phyloP scores from a whole-genome alignment of 2,797 vertebrate species.

The Semaprochilodus insignis region DNA sequence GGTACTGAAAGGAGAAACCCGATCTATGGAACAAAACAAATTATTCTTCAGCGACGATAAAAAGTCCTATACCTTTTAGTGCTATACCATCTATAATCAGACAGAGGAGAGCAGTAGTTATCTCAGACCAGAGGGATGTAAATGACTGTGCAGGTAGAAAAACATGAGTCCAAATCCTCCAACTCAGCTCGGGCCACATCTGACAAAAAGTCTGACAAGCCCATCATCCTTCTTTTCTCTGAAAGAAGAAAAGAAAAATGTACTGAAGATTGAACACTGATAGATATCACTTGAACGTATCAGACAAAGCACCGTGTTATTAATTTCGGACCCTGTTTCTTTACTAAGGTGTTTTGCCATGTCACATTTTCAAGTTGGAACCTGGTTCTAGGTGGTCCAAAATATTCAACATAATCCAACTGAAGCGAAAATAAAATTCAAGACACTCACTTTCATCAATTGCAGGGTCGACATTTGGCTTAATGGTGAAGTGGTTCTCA shows the following conservation, averaged over 20 bases:
- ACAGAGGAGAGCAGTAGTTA: neutral
- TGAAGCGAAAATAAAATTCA: neutral
- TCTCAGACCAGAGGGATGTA: constrained; percentile 91
- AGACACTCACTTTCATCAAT: constrained; percentile 88
- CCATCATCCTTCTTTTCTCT: constrained; percentile 93
- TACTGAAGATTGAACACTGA: neutral
- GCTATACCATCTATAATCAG: neutral
- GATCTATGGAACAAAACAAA: constrained; percentile 75
- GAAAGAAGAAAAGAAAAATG: constrained; percentile 12
- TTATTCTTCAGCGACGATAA: neutral
- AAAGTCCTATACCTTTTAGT: no score
- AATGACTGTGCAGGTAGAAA: constrained; percentile 91
- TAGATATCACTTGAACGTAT: no score
- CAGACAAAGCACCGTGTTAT: neutral
- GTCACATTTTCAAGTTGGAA: neutral
- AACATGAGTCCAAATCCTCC: constrained; percentile 84
- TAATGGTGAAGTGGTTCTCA: constrained; percentile 90
- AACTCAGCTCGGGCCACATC: constrained; percentile 91
- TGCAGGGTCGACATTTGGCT: constrained; percentile 87
- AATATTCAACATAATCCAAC: neutral
- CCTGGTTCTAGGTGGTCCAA: neutral
- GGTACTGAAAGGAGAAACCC: constrained; percentile 94
- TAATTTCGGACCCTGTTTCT: neutral
- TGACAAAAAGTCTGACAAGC: constrained; percentile 92
- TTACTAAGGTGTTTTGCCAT: neutral